Base-by-base conservation (phyloP, 1,140 invertebrate genomes). In the Nebria ingens region DNA sequence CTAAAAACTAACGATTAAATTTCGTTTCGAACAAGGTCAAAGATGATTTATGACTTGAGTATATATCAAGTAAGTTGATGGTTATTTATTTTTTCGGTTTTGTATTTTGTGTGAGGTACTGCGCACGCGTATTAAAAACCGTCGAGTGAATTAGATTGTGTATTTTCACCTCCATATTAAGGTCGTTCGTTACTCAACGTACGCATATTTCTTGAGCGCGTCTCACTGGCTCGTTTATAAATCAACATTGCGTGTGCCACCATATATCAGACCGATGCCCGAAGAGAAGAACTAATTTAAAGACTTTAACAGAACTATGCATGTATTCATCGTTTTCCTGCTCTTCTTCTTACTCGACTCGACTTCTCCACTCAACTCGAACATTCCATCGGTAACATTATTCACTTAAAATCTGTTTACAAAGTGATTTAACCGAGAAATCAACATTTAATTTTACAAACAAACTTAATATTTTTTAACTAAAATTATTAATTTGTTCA, bases 151-250 rank as follows among this genome's bases (percentile, higher is more conserved):
- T 45, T 45, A 45, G 40, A 45, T 45, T 45, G 40, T 45, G 40
- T 45, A 45, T 45, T 45, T 45, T 45, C 40, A 45, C 40, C 40
- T 45, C 40, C 40, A 45, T 45, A 45, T 45, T 45, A 45, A 45
- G 40, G 40, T 17, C 40, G 40, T 45, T 45, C 17, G 40, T 45
- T 45, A 45, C 40, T 45, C 40, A 45, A 45, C 40, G 40, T 17
- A 45, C 40, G 40, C 40, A 45, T 45, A 45, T 12, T 45, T 45
- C 40, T 45, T 12, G 40, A 45, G 40, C 40, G 40, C 17, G 40
- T 45, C 40, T 12, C 40, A 45, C 40, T 29, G 40, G 9, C 40
- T 45, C 9, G 40, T 45, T 12, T 45, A 45, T 45, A 45, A 12
- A 9, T 45, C 40, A 45, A 45, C 40, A 17, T 9, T 45, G 17